These are phyloP conservation scores for Clarias laeviceps DNA, from an alignment of 2,797 vertebrate species.

Conservation along the genomic window DNA sequence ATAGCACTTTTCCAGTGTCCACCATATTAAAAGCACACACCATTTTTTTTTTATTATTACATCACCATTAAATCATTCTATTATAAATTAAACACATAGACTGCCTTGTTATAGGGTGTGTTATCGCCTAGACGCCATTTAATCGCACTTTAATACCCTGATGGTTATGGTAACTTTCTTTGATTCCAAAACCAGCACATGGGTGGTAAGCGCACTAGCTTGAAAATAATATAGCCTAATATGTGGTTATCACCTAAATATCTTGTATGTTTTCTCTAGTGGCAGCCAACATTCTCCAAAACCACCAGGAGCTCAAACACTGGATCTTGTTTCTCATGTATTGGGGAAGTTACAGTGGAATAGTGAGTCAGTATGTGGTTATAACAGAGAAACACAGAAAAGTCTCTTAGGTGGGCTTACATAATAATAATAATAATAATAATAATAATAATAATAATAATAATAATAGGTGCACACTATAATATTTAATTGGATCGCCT, in stretches of 20 bases:
- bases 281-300: slow-evolving; percentile 49
- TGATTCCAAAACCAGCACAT: slow-evolving; percentile 36
- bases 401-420: not conserved
- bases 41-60: slow-evolving; percentile 42
- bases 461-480: no score
- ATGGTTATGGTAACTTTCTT: slow-evolving; percentile 54
- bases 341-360: slow-evolving; percentile 18
- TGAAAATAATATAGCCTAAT: slow-evolving; percentile 28
- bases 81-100: slow-evolving; percentile 70
- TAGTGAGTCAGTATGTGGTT: not conserved
- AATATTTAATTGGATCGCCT: no score
- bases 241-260: slow-evolving; percentile 28
- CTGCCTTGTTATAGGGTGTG: slow-evolving; percentile 62
- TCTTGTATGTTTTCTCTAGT: slow-evolving; percentile 36
- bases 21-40: slow-evolving; percentile 51
- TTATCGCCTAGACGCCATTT: slow-evolving; percentile 67
- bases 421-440: not conserved
- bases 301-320: slow-evolving; percentile 53
- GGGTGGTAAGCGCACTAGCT: slow-evolving; percentile 11
- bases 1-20: slow-evolving; percentile 61
- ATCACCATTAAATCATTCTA: slow-evolving; percentile 54
- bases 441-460: not conserved
- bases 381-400: not conserved
- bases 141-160: slow-evolving; percentile 63
- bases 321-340: slow-evolving; percentile 24